Base-by-base conservation (phyloP, 2,113 vertebrate species). In the Boleophthalmus pectinirostris region DNA sequence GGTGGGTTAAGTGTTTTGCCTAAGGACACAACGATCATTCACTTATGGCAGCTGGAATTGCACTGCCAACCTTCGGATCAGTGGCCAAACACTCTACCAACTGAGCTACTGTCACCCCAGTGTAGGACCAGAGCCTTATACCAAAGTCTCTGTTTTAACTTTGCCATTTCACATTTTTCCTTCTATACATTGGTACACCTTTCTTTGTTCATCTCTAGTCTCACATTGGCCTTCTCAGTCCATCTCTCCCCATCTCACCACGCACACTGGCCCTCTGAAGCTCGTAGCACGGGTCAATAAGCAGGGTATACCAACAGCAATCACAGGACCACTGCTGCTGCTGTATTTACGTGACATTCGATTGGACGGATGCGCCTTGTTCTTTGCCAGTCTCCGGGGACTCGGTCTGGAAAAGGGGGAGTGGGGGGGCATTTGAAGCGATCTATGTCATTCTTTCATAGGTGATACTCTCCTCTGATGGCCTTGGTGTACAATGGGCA, bases 241-340 rank as follows among this genome's bases (percentile, higher is more conserved):
- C 25, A 61, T 61, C 58, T 33, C 15, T 33, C 23, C 5, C 23
- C 16, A 60, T 23, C 23, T 25, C 57, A 29, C 23, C 57, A 33
- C 5, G 16, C 57, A 18, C 25, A 13, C 60, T 10, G 29, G 61
- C 1, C 29, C 29, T 64, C 61, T 64, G 61, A 64, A 64, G 29
- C 61, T 64, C 85, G 89, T 81, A 85, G 75, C 85, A 88, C 63
- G 86, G 91, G 90, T 92, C 91, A 92, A 91, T 90, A 91, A 91
- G 74, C 86, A 87, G 90, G 85, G 85, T 89, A 89, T 86, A 89
- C 86, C 87, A 90, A 92, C 90, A 90, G 90, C 88, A 89, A 92
- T 90, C 88, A 90, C 86, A 90, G 76, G 82, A 76, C 79, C 79
- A 75, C 80, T 75, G 58, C 61, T 43, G 61, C 61, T 84, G 85